phyloP scores from a whole-genome alignment of 2,797 vertebrate species.

The Lepilemur ruficaudatus region DNA sequence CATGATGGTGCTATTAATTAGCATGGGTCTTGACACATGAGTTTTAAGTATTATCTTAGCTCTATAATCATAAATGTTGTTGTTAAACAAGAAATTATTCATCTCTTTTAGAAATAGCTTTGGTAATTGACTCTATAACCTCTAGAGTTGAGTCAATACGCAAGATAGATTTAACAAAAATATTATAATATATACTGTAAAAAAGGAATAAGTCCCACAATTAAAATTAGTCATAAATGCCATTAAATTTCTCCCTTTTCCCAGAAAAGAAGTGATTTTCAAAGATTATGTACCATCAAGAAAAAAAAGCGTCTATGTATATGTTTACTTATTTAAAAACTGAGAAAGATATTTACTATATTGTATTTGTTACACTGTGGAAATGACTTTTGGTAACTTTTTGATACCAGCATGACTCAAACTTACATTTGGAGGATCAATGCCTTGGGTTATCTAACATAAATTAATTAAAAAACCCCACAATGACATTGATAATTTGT shows the following conservation, averaged over 20 bases:
- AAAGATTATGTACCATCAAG: background rate
- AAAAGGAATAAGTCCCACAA: background rate
- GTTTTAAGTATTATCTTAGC: background rate
- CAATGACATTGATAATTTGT: background rate
- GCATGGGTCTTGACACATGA: background rate
- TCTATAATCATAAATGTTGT: background rate
- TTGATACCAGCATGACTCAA: background rate
- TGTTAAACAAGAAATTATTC: slow-evolving; percentile 6
- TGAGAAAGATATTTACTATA: background rate
- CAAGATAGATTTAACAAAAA: background rate
- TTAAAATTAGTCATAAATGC: background rate
- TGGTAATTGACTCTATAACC: background rate
- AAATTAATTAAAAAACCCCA: background rate
- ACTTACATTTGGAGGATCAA: background rate
- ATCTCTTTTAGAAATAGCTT: background rate
- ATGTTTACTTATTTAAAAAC: background rate
- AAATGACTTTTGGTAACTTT: background rate
- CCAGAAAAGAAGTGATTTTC: background rate
- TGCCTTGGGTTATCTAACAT: background rate
- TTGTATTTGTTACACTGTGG: background rate
- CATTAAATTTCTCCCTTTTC: background rate
- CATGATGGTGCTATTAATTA: background rate
- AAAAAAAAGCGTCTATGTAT: background rate
- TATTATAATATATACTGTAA: background rate
- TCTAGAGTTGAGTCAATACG: background rate